Percentiles rank a stretch among this genome's conserved stretches.
These are phyloP conservation scores for Diorhabda carinulata DNA, from an alignment of 1,140 invertebrate species.

Conservation along the genomic window DNA sequence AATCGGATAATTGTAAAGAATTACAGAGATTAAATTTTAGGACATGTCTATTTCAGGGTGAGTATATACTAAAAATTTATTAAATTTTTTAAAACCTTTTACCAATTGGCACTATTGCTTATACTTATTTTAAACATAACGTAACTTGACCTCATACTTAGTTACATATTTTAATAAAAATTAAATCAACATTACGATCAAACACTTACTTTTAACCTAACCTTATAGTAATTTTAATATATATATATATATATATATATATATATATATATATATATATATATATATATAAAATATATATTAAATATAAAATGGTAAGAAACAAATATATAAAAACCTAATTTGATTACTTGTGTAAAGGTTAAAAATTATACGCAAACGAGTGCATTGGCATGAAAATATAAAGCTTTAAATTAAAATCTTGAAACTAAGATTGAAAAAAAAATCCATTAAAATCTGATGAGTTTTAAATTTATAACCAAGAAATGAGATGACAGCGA, in stretches of 20 bases:
- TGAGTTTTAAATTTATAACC: too few species aligned
- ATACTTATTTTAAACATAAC: background rate
- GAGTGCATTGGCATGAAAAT: too few species aligned
- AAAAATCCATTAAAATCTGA: too few species aligned
- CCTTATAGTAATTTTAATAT: background rate
- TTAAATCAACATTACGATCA: background rate
- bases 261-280: background rate
- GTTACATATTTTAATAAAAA: background rate
- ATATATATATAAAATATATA: too few species aligned
- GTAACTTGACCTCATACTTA: background rate
- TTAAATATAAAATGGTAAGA: too few species aligned
- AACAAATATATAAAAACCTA: too few species aligned
- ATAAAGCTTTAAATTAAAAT: too few species aligned
- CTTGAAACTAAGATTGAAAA: too few species aligned
- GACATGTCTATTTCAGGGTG: constrained; percentile 11
- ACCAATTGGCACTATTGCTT: background rate
- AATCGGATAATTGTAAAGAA: constrained; percentile 22
- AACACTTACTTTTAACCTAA: background rate
- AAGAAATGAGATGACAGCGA: too few species aligned
- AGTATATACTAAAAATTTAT: background rate
- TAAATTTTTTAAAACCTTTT: background rate
- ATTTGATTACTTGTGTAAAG: too few species aligned
- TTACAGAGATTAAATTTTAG: constrained; percentile 15
- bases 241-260: background rate
- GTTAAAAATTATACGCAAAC: too few species aligned